Percentiles rank a stretch among this genome's conserved stretches.
These are phyloP conservation scores for Eutolmus rufibarbis DNA, from an alignment of 2,888 invertebrate species.

Conservation along the genomic window DNA sequence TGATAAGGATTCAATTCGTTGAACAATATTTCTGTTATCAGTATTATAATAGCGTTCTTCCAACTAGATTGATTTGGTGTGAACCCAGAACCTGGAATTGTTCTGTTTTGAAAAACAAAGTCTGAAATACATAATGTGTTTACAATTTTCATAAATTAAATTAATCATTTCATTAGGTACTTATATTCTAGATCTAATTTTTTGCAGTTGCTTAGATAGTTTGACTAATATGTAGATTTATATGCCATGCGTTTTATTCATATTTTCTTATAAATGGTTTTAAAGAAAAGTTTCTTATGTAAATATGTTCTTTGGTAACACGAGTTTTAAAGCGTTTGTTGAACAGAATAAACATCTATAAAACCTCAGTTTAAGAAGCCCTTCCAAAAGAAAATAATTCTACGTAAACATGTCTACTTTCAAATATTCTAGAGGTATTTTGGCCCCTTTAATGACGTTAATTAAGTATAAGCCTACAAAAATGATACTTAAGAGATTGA, in stretches of 20 bases:
- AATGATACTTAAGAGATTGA: not conserved
- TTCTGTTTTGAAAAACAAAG: not conserved
- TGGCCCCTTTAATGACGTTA: not conserved
- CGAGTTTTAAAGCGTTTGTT: too few relatives aligned
- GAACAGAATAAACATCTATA: not conserved
- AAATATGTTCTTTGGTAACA: too few relatives aligned
- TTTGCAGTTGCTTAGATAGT: not conserved
- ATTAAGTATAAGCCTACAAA: not conserved
- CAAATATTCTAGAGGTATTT: not conserved
- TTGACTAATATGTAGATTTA: too few relatives aligned
- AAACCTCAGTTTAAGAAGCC: too few relatives aligned
- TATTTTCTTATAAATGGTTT: too few relatives aligned
- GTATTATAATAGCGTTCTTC: not conserved
- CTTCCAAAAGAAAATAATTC: too few relatives aligned
- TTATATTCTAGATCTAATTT: not conserved
- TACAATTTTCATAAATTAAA: not conserved
- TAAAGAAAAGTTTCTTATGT: too few relatives aligned
- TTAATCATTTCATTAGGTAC: not conserved
- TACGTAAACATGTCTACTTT: not conserved
- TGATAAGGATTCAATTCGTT: not conserved
- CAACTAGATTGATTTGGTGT: not conserved
- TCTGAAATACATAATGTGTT: not conserved
- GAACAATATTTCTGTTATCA: not conserved
- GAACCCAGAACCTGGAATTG: not conserved
- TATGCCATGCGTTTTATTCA: too few relatives aligned